Evolutionary conservation across 1,140 invertebrate genomes (phyloP), one percentile per base, ranked within the genome.

Genomic region (Drosophila grimshawi): DNA sequence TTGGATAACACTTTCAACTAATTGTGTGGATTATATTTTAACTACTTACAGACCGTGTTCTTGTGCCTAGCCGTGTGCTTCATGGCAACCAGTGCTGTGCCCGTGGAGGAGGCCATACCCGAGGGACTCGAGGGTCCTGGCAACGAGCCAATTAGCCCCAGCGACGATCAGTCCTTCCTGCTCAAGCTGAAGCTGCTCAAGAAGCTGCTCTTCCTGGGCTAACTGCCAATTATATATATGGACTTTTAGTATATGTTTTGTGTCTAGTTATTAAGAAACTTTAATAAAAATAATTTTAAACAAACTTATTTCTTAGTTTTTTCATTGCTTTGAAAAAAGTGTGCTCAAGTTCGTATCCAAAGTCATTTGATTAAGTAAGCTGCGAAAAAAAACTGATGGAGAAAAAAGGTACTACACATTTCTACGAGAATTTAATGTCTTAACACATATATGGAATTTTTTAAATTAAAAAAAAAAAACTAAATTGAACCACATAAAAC

Each of bases 131-230:
- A 90, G 35, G 90, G 90, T 46, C 64, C 76, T 60, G 86, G 83
- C 30, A 89, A 57, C 32, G 90, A 92, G 27, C 51, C 72, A 19
- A 37, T 74, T 30, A 89, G 61, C 57, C 90, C 90, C 30, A 62
- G 78, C 4, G 90, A 92, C 63, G 90, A 92, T 65, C 86, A 92
- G 46, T 83, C 78, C 5, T 67, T 92, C 53, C 64, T 92, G 51
- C 73, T 92, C 32, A 92, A 92, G 62, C 46, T 92, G 32, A 86
- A 86, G 66, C 63, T 92, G 56, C 74, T 92, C 32, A 91, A 91
- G 68, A 92, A 92, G 59, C 73, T 92, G 5, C 67, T 92, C 30
- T 83, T 92, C 72, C 57, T 92, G 72, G 90, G 90, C 46, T 92
- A 90, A 70, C 10, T 35, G 37, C 29, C n/a, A 27, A 33, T 32